phyloP scores from a whole-genome alignment of 2,888 invertebrate species.

The Cephus pulcher region DNA sequence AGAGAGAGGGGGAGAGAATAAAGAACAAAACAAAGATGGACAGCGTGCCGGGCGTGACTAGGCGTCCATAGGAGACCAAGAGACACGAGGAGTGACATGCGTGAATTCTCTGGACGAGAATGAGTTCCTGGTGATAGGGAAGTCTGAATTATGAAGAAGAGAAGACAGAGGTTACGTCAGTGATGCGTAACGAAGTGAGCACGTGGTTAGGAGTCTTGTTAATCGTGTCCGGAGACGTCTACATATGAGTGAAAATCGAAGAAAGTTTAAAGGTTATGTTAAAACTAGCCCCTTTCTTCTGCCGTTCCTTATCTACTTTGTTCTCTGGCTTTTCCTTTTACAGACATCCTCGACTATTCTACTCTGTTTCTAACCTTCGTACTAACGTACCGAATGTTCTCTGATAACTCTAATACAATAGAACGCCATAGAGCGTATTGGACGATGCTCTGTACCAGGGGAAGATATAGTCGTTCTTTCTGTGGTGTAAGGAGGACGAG shows the following conservation, averaged over 20 bases:
- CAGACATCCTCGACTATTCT: neutral
- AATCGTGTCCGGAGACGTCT: neutral
- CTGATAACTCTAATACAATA: constrained; percentile 17
- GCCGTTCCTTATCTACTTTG: neutral
- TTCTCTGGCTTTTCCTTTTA: neutral
- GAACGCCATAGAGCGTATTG: constrained; percentile 38
- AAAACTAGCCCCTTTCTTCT: neutral
- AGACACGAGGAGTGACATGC: neutral
- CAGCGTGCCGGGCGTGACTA: neutral
- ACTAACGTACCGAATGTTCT: neutral
- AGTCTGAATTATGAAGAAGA: neutral
- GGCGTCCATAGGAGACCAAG: neutral
- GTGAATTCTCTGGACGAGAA: neutral
- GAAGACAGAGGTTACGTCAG: neutral
- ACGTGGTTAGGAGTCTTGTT: neutral
- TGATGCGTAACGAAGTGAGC: neutral
- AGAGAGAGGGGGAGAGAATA: neutral
- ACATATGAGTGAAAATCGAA: neutral
- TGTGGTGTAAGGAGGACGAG: constrained; percentile 8
- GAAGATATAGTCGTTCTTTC: constrained; percentile 31
- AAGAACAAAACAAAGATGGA: neutral
- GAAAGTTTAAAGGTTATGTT: neutral
- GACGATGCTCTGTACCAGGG: constrained; percentile 14
- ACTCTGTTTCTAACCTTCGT: neutral
- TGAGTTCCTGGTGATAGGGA: neutral